Evolutionary conservation across 2,888 invertebrate genomes (phyloP), one percentile per base, ranked within the genome.

Genomic region (Oligia latruncula): DNA sequence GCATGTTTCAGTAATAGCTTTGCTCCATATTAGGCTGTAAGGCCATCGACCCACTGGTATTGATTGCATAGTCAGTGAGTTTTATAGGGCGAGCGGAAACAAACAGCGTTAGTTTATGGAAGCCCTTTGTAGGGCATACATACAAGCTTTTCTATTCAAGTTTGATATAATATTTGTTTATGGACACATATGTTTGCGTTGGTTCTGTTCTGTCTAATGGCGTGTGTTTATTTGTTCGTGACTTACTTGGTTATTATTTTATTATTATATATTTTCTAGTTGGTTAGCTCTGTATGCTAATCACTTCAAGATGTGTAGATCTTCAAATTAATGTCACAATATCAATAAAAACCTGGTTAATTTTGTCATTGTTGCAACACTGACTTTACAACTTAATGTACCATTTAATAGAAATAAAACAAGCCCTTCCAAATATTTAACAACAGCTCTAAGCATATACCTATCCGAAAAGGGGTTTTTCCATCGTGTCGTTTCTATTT

Each of bases 31-130:
- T 90, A 91, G 90, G 91, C 89, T 79, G 65, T 91, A 91, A 87
- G 95, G 93, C 90, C 94, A 91, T 92, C 91, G 94, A 94, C 94
- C 95, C 86, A 89, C 82, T 87, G 77, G 81, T 91, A 95, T 94
- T 91, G 94, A 95, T 95, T 93, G 88, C 87, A 86, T 65, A 71
- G 80, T 78, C 83, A 74, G 76, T 75, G 74, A 75, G 75, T 86
- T 94, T 95, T 93, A 89, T 94, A 92, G 94, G 93, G 90, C 93
- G 86, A 91, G 80, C 91, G 91, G 92, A 91, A 92, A 91, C 88
- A 85, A 89, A 81, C 74, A 70, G 72, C 23, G 82, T 85, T 78
- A 83, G 71, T 84, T 88, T 87, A 87, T 83, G 77, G 76, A 82
- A 81, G 74, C 85, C 83, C 80, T 86, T 89, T 88, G 87, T 92